These are phyloP conservation scores for Scaptomyza hsui DNA, from an alignment of 1,140 invertebrate genomes.

Conservation along the genomic window DNA sequence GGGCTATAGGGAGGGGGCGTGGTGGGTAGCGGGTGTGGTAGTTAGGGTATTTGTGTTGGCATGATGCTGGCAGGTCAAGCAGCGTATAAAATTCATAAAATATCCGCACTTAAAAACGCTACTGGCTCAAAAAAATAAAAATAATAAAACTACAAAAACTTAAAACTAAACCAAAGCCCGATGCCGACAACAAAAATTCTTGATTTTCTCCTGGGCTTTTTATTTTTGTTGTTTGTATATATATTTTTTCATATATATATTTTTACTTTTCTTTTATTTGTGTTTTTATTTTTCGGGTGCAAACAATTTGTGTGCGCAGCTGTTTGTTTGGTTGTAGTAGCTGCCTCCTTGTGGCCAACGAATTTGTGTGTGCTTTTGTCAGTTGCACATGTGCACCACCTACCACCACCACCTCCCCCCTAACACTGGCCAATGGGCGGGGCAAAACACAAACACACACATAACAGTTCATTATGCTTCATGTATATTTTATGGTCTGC, in stretches of 20 bases:
- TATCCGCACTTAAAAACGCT: conserved; percentile 71
- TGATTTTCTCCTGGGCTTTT: conserved; percentile 7
- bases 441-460: conserved; percentile 5
- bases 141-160: conserved; percentile 40
- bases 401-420: no score
- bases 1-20: not conserved
- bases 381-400: conserved; percentile 66
- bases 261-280: conserved; percentile 57
- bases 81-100: conserved; percentile 81
- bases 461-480: conserved; percentile 59
- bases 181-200: not conserved
- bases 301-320: conserved; percentile 60
- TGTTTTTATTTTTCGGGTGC: conserved; percentile 55
- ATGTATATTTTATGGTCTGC: conserved; percentile 51
- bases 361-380: conserved; percentile 64
- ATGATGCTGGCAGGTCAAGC: conserved; percentile 67
- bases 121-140: conserved; percentile 28
- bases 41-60: conserved; percentile 3
- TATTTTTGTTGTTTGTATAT: not conserved
- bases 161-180: conserved; percentile 36
- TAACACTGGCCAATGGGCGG: conserved; percentile 27
- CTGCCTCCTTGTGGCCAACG: conserved; percentile 19
- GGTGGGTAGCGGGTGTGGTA: not conserved
- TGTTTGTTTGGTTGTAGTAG: conserved; percentile 4
- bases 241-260: conserved; percentile 15